Evolutionary conservation across 2,888 invertebrate genomes (phyloP), one percentile per base, ranked within the genome.

Genomic region (Cantharis lateralis): DNA sequence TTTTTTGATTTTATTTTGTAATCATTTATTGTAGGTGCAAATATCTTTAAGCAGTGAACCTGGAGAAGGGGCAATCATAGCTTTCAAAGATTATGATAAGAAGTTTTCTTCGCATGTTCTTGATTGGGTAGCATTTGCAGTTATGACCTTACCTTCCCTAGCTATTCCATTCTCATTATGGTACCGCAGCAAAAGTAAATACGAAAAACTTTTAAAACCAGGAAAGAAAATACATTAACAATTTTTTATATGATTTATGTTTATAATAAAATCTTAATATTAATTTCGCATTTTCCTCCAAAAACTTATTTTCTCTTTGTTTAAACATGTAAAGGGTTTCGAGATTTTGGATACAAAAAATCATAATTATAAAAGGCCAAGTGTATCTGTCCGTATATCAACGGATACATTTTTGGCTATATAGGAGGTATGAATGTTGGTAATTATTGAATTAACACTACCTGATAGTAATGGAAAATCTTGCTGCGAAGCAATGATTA

Each of bases 41-140:
- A 89, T 93, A 85, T 90, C 93, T 9, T 88, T 91, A 84, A 94
- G 93, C 84, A 98, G 97, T 83, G 95, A 98, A 82, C 99, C 98
- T 9, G 99, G 99, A 75, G 97, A 99, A 89, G 98, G 98, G 80
- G 95, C 95, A 74, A 97, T 98, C 85, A 95, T 97, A 72, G 95
- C 96, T 13, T 95, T 94, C 90, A 94, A 92, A 84, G 98, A 98
- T 88, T 98, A 95, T 86, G 97, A 98, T 89, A 95, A 97, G 89
- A 96, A 97, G 86, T 98, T 98, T 90, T 98, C 98, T 2, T 97
- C 98, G 0, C 98, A 98, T 89, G 94, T 96, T 87, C 95, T 97
- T 79, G 98, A 98, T 89, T 99, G 99, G 99, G 91, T 95, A 73
- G 96, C 98, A 24, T 99, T 99, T 86, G 97, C 97, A 48, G 93